Evolutionary conservation across 2,113 vertebrate species (phyloP), one percentile per base, ranked within the genome.

Genomic region (Baryphthengus martii): DNA sequence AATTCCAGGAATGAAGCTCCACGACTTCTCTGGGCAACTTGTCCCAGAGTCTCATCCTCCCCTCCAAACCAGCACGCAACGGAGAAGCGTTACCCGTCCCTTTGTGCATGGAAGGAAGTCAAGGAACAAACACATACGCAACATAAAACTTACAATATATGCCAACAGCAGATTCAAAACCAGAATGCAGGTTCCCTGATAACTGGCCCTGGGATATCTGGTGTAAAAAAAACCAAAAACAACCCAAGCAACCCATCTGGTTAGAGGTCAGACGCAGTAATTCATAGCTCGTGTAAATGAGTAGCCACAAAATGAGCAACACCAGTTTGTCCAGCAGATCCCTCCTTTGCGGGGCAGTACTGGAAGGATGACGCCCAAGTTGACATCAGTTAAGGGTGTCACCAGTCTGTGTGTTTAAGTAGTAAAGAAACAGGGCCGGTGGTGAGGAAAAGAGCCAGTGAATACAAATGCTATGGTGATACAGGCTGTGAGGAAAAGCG

Each of bases 51-150:
- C n/a, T n/a, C n/a, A 52, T 24, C 8, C 29, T 92, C 58, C 35
- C 93, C 77, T 92, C 73, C 61, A 63, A 93, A 61, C 3, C 42
- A 61, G 24, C 23, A 20, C 13, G 44, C 15, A 95, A 17, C 2
- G 3, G 63, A 90, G 56, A 91, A 59, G 21, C 19, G 26, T 40
- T 75, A 25, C 3, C 35, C 7, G 80, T 89, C 21, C 25, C 5
- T 63, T 71, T 78, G 17, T 49, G 52, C 10, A 7, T 2, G 2
- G 12, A n/a, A 33, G 18, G 40, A 86, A 93, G 11, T 44, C 21
- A 81, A 93, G 45, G 28, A 50, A 68, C 1, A 0, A 74, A 52
- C 23, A 81, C 0, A 0, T 35, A 42, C 0, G 2, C 52, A 31
- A 25, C 7, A 17, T 33, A 55, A 76, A 81, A 67, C 17, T 39